phyloP scores from a whole-genome alignment of 2,797 vertebrate species.

The Chelidonichthys spinosus region DNA sequence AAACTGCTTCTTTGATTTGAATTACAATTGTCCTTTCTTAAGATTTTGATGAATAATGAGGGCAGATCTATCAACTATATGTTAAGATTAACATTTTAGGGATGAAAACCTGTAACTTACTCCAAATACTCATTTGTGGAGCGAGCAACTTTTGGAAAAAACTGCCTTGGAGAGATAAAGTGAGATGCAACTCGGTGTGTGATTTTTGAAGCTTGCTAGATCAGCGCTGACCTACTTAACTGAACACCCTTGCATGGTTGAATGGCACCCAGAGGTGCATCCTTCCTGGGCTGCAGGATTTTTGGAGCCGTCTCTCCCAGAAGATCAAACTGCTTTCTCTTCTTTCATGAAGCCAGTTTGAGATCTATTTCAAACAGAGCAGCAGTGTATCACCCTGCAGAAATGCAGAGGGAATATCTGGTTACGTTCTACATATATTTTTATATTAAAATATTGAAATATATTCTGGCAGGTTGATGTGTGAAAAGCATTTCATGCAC shows the following conservation, averaged over 20 bases:
- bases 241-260: not conserved
- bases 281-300: slow-evolving; percentile 40
- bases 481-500: too few species aligned
- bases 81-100: too few species aligned
- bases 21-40: too few species aligned
- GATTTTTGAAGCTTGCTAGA: not conserved
- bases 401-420: not conserved
- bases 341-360: not conserved
- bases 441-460: not conserved
- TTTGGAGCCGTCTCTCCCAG: slow-evolving; percentile 35
- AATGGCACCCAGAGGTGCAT: slow-evolving; percentile 31
- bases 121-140: too few species aligned
- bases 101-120: too few species aligned
- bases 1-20: too few species aligned
- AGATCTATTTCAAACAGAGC: not conserved
- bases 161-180: not conserved
- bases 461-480: not conserved
- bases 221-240: slow-evolving; percentile 33
- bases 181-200: not conserved
- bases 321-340: slow-evolving; percentile 1
- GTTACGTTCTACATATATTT: not conserved
- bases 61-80: too few species aligned
- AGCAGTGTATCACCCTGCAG: not conserved
- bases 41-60: too few species aligned
- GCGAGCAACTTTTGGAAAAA: too few species aligned